Conservation (phyloP, 2,113 vertebrate genomes). For the Perca flavescens region DNA sequence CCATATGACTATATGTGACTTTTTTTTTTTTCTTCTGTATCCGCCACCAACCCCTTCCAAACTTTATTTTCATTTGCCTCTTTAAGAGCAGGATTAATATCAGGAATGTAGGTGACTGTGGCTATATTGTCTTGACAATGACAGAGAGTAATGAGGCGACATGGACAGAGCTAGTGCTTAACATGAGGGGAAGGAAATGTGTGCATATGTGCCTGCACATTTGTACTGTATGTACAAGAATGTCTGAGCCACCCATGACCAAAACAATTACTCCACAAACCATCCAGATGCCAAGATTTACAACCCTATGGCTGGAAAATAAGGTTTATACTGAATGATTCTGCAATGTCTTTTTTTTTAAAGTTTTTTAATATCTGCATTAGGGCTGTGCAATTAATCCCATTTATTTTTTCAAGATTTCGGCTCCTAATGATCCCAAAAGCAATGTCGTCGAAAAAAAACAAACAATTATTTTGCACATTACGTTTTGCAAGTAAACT, state of each 20-base stretch:
- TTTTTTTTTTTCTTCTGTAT: background rate
- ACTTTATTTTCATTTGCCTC: constrained; percentile 6
- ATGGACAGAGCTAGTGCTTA: background rate
- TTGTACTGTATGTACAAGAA: too few species aligned
- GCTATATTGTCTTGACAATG: background rate
- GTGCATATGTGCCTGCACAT: background rate
- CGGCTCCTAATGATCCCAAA: too few species aligned
- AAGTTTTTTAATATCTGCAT: too few species aligned
- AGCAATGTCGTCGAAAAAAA: too few species aligned
- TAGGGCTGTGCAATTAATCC: too few species aligned
- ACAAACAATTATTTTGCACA: too few species aligned
- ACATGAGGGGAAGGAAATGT: background rate
- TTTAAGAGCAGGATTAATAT: background rate
- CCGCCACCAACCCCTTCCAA: background rate
- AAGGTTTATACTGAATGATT: background rate
- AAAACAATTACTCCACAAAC: background rate
- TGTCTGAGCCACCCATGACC: background rate
- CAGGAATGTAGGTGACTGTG: background rate
- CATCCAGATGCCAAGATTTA: background rate
- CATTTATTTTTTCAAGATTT: too few species aligned
- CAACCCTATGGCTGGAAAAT: background rate
- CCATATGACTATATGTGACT: constrained; percentile 3
- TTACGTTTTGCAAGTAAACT: too few species aligned
- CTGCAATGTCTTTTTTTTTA: background rate
- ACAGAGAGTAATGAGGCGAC: constrained; percentile 25